These are phyloP conservation scores for Tachina grossa DNA, from an alignment of 2,888 invertebrate species.

Conservation along the genomic window DNA sequence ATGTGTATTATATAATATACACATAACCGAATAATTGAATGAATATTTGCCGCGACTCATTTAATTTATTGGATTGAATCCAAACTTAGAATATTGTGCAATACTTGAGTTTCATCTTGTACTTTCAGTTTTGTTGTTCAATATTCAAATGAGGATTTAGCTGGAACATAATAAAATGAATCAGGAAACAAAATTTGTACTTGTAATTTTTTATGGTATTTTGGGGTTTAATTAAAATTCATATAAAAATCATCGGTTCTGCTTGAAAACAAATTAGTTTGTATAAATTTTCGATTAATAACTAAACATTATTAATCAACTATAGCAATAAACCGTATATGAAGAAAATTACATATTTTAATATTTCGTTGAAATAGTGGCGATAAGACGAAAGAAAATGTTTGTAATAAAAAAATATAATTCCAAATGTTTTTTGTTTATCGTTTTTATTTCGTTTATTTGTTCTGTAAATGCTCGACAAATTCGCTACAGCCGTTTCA, in stretches of 20 bases:
- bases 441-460: constrained; percentile 43
- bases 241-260: constrained; percentile 65
- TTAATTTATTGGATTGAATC: constrained; percentile 48
- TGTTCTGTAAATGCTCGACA: constrained; percentile 74
- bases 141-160: constrained; percentile 35
- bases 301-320: constrained; percentile 49
- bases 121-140: constrained; percentile 45
- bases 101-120: constrained; percentile 23
- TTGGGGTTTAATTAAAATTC: constrained; percentile 40
- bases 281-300: constrained; percentile 43
- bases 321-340: background rate
- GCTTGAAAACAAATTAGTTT: constrained; percentile 61
- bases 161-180: constrained; percentile 36
- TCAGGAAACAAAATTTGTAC: constrained; percentile 6
- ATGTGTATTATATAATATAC: too few relatives aligned
- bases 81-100: constrained; percentile 38
- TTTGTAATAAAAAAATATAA: background rate
- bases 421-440: constrained; percentile 15
- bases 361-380: background rate
- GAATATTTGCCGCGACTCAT: background rate
- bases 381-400: constrained; percentile 2
- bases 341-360: background rate
- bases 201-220: background rate
- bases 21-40: too few relatives aligned
- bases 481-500: constrained; percentile 77